phyloP scores from a whole-genome alignment of 2,113 vertebrate species.

The Thalassoma bifasciatum region DNA sequence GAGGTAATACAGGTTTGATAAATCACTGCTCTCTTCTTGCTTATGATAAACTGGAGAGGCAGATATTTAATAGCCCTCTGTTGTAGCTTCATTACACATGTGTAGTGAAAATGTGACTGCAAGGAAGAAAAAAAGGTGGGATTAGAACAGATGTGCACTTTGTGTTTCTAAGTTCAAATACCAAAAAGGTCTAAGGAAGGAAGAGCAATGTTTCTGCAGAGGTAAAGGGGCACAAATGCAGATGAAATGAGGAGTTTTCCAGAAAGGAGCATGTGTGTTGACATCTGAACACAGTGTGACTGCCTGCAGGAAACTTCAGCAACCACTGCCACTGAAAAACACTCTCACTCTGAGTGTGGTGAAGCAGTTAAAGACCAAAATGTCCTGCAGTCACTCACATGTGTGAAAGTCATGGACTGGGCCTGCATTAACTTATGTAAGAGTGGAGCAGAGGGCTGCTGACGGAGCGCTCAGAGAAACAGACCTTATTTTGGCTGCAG shows the following conservation, averaged over 20 bases:
- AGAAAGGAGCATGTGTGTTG: not conserved
- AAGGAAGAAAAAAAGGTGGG: too few species aligned
- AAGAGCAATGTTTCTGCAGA: too few species aligned
- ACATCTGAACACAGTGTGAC: not conserved
- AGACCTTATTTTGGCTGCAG: slow-evolving; percentile 40
- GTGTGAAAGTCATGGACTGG: slow-evolving; percentile 4
- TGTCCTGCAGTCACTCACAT: slow-evolving; percentile 2
- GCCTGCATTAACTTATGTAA: slow-evolving; percentile 29
- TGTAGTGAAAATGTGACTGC: too few species aligned
- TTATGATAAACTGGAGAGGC: too few species aligned
- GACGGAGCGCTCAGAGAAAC: slow-evolving; percentile 29
- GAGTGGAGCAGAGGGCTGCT: slow-evolving; percentile 26
- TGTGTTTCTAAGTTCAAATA: too few species aligned
- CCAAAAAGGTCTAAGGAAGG: too few species aligned
- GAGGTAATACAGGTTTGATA: too few species aligned
- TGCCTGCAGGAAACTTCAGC: not conserved
- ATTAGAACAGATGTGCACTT: too few species aligned
- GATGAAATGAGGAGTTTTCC: not conserved
- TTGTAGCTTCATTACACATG: too few species aligned
- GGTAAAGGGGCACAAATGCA: not conserved
- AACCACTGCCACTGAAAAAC: not conserved
- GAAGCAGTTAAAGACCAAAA: not conserved
- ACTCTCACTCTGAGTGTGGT: slow-evolving; percentile 7
- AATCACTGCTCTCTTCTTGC: too few species aligned
- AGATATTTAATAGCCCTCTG: too few species aligned